Percentiles rank a stretch among this genome's conserved stretches.
phyloP scores from a whole-genome alignment of 2,113 vertebrate species.

The Tachysurus fulvidraco region DNA sequence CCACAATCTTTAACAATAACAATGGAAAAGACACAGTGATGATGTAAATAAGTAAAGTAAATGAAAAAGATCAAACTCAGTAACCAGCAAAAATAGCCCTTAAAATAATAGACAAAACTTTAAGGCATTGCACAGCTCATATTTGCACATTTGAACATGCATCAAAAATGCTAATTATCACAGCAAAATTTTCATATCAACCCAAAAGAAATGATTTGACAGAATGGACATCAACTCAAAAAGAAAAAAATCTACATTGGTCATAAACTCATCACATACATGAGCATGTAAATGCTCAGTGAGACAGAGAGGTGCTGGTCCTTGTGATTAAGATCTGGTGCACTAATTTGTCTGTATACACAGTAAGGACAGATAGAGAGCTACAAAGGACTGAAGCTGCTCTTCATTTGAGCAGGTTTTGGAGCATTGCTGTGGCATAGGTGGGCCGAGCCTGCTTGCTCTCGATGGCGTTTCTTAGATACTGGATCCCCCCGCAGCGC shows the following conservation, averaged over 20 bases:
- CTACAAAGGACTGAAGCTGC: background rate
- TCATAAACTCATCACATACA: slow-evolving; percentile 1
- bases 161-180: slow-evolving; percentile 45
- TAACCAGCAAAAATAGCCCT: background rate
- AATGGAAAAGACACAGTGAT: slow-evolving; percentile 2
- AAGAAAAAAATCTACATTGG: slow-evolving; percentile 17
- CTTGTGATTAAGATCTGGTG: slow-evolving; percentile 46
- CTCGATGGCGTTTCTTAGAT: slow-evolving; percentile 92
- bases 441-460: slow-evolving; percentile 94
- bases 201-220: slow-evolving; percentile 48
- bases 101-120: slow-evolving; percentile 16
- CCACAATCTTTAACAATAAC: slow-evolving; percentile 3
- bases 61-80: background rate
- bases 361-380: background rate
- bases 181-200: slow-evolving; percentile 56
- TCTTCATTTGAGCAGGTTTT: slow-evolving; percentile 84
- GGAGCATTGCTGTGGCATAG: slow-evolving; percentile 95
- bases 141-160: slow-evolving; percentile 23
- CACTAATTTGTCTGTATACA: slow-evolving; percentile 24
- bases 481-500: slow-evolving; percentile 94
- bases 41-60: slow-evolving; percentile 13
- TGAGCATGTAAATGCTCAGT: slow-evolving; percentile 38
- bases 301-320: slow-evolving; percentile 59
- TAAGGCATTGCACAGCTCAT: slow-evolving; percentile 45
- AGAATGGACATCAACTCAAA: slow-evolving; percentile 10